Conservation (phyloP, 2,888 invertebrate genomes). For the Drosophila percnosoma region DNA sequence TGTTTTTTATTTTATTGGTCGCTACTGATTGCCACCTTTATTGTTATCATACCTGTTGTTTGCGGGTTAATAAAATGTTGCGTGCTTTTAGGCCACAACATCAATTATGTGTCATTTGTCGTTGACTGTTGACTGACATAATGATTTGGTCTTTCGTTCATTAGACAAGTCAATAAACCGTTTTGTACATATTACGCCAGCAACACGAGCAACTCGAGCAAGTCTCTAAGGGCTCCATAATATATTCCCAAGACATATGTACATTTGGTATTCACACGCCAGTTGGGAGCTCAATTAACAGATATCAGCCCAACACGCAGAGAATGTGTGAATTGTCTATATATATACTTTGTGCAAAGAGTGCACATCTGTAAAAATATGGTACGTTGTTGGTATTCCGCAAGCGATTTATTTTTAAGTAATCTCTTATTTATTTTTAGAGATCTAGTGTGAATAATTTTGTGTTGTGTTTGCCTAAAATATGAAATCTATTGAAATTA, state of each 20-base stretch:
- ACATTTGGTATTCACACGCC: constrained; percentile 28
- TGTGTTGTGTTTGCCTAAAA: not conserved
- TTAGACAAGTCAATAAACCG: constrained; percentile 38
- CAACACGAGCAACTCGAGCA: constrained; percentile 1
- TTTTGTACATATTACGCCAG: constrained; percentile 19
- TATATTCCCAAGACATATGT: constrained; percentile 18
- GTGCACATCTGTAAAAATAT: constrained; percentile 44
- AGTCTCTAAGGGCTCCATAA: not conserved
- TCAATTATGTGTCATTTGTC: constrained; percentile 27
- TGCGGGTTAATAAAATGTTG: constrained; percentile 42
- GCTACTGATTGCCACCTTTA: constrained; percentile 27
- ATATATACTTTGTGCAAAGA: constrained; percentile 36
- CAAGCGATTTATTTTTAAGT: constrained; percentile 4
- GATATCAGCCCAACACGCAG: constrained; percentile 23
- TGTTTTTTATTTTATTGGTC: constrained; percentile 1
- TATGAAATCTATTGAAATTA: constrained; percentile 2
- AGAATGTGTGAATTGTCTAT: constrained; percentile 54
- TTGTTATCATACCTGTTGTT: constrained; percentile 5
- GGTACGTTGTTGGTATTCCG: constrained; percentile 33
- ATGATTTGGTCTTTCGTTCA: constrained; percentile 27
- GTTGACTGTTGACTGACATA: constrained; percentile 58
- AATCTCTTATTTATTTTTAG: constrained; percentile 23
- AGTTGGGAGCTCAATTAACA: constrained; percentile 49
- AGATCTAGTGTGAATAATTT: constrained; percentile 16
- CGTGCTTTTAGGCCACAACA: constrained; percentile 55